Evolutionary conservation across 2,888 invertebrate genomes (phyloP), one percentile per base, ranked within the genome.

Genomic region (Pteria penguin): DNA sequence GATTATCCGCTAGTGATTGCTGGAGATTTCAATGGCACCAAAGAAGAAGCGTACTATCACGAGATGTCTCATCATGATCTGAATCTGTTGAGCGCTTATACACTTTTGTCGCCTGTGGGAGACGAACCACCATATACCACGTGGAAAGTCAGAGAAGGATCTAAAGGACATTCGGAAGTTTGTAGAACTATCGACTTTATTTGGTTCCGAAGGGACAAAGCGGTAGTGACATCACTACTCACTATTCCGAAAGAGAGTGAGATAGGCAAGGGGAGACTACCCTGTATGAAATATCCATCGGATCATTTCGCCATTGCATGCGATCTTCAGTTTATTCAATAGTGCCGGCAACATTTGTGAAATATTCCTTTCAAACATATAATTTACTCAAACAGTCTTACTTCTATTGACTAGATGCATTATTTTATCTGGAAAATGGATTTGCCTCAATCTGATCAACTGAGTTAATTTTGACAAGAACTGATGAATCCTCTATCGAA

Each of bases 1-100:
- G 75, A 80, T 4, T 22, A 74, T n/a, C 95, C 96, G 0, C 90
- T 95, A 2, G 91, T 96, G 58, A 84, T 96, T 2, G 95, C 95
- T 86, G 96, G 96, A 0, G 96, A 96, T 90, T 96, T 96, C 88
- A 96, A 96, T 90, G 96, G 95, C 0, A 95, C 95, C 88, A 95
- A 95, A 0, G 93, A 91, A 3, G 96, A 96, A 89, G 95, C 95
- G 0, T 94, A 96, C 2, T 95, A 96, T 88, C 89, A 92, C 26
- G 94, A 95, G 0, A 93, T 95, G 60, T 90, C 78, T 22, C 45
- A 68, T 0, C 85, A 86, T 57, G 33, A 68, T 5, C 75, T 91
- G 58, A 77, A 77, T 4, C 69, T 93, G 5, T 75, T 71, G 14
- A 92, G 92, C 85, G 90, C 90, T 3, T 93, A 93, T 79, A 87